phyloP scores from a whole-genome alignment of 2,797 vertebrate genomes.

The Podarcis lilfordi region DNA sequence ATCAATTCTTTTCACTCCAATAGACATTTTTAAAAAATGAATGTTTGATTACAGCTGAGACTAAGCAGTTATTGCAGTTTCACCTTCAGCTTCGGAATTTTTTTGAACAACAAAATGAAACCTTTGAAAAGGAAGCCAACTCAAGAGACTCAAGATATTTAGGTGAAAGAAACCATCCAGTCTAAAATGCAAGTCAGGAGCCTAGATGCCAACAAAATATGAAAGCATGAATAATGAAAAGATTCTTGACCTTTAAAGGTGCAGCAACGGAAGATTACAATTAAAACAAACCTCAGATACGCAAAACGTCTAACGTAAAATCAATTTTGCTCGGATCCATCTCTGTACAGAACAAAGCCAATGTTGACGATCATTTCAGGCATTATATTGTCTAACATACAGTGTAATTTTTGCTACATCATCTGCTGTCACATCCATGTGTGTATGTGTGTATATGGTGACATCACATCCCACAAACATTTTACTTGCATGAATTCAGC shows the following conservation, averaged over 20 bases:
- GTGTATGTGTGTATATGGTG: background rate
- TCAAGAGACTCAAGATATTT: background rate
- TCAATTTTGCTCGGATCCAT: background rate
- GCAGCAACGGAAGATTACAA: background rate
- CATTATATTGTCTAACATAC: background rate
- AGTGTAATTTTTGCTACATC: background rate
- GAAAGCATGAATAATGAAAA: background rate
- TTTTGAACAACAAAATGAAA: background rate
- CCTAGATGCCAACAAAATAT: background rate
- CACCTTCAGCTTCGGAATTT: background rate
- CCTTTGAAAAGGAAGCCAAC: background rate
- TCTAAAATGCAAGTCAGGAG: background rate
- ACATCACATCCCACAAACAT: too few species aligned
- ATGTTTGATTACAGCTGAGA: background rate
- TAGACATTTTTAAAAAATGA: background rate
- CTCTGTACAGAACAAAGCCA: background rate
- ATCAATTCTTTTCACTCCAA: background rate
- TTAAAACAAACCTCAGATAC: background rate
- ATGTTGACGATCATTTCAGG: background rate
- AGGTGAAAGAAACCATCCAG: background rate
- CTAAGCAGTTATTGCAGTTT: background rate
- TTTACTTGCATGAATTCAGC: too few species aligned
- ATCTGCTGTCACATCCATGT: background rate
- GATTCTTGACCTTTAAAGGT: background rate
- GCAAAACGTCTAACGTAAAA: background rate